phyloP scores from a whole-genome alignment of 2,113 vertebrate species.

The Pleuronectes platessa region DNA sequence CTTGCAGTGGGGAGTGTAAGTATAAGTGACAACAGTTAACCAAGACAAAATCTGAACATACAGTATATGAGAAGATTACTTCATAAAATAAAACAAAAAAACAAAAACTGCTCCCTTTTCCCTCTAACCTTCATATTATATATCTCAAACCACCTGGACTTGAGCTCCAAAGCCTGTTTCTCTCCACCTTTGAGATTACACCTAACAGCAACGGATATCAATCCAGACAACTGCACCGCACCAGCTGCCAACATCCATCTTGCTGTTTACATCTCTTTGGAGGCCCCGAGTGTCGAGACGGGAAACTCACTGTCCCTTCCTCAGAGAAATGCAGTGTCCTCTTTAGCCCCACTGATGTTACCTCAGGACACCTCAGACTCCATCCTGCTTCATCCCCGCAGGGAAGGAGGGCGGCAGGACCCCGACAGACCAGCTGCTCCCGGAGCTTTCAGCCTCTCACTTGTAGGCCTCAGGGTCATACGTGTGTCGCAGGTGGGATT shows the following conservation, averaged over 20 bases:
- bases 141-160: conserved; percentile 6
- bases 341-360: conserved; percentile 52
- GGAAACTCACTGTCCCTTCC: conserved; percentile 30
- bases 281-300: conserved; percentile 42
- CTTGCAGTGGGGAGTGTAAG: not conserved
- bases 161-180: conserved; percentile 27
- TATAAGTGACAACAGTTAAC: not conserved
- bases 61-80: not conserved
- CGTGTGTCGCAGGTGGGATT: conserved; percentile 58
- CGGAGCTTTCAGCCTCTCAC: conserved; percentile 42
- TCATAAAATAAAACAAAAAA: no score
- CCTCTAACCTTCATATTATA: conserved; percentile 22
- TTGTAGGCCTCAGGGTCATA: conserved; percentile 49
- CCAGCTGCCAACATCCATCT: conserved; percentile 62
- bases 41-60: not conserved
- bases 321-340: conserved; percentile 49
- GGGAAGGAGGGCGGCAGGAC: conserved; percentile 32
- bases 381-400: conserved; percentile 33
- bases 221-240: conserved; percentile 50
- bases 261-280: conserved; percentile 57
- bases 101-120: not conserved
- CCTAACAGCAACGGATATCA: conserved; percentile 43
- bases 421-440: conserved; percentile 49
- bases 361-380: conserved; percentile 45
- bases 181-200: conserved; percentile 43